Evolutionary conservation across 2,888 invertebrate genomes (phyloP).

Genomic region (Ophonus ardosiacus): DNA sequence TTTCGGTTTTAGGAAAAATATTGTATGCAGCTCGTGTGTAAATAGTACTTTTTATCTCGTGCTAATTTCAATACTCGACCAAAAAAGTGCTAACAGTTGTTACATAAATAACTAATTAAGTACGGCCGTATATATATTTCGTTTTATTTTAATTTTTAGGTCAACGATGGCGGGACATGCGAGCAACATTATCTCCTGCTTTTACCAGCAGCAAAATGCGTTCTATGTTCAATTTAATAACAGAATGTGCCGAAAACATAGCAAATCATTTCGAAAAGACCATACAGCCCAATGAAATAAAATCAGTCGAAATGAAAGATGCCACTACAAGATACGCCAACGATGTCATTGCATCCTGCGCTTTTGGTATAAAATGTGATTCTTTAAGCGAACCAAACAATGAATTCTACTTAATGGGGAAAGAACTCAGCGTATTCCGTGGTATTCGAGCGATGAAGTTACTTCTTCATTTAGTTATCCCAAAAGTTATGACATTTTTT

Average conservation of each 20-base stretch:
- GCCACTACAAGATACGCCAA: conserved; percentile 64
- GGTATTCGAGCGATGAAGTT: not conserved
- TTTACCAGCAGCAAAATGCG: conserved; percentile 66
- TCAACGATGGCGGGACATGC: conserved; percentile 62
- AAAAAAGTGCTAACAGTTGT: no score
- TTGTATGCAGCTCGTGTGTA: no score
- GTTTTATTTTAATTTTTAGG: not conserved
- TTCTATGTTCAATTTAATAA: conserved; percentile 11
- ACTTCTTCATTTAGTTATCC: not conserved
- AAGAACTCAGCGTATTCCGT: not conserved
- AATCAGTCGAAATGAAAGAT: conserved; percentile 64
- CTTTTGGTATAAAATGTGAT: conserved; percentile 43
- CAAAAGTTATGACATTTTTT: conserved; percentile 34
- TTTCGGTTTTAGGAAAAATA: no score
- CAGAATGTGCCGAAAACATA: conserved; percentile 2
- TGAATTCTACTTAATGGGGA: conserved; percentile 34
- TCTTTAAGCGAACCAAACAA: conserved; percentile 37
- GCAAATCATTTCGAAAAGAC: conserved; percentile 1
- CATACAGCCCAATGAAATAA: not conserved
- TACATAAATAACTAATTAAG: no score
- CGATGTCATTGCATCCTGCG: conserved; percentile 66
- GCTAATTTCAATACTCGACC: no score
- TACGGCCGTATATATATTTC: no score
- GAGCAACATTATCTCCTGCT: conserved; percentile 60
- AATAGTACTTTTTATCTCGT: no score